phyloP scores from a whole-genome alignment of 1,140 invertebrate species.

The Parasteatoda tepidariorum region DNA sequence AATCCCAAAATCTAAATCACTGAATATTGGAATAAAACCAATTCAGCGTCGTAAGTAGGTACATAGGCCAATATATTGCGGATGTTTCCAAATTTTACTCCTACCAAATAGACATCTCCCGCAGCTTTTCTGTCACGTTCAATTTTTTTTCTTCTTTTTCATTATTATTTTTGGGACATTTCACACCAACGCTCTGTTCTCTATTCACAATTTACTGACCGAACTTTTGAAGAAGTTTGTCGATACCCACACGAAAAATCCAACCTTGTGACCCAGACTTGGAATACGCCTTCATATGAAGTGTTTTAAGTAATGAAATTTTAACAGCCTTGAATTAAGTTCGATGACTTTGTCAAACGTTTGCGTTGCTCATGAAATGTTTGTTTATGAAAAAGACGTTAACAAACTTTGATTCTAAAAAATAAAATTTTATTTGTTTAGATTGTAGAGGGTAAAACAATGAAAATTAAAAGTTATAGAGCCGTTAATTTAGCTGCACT shows the following conservation, averaged over 20 bases:
- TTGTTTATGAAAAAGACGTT: too few relatives aligned
- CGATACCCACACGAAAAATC: constrained; percentile 14
- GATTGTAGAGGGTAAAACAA: too few relatives aligned
- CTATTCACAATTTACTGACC: background rate
- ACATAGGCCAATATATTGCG: background rate
- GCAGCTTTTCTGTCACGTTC: background rate
- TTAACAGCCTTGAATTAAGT: background rate
- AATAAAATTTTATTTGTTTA: too few relatives aligned
- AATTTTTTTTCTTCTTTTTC: background rate
- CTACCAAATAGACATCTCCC: constrained; percentile 1
- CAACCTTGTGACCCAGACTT: constrained; percentile 35
- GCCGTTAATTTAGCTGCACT: too few relatives aligned
- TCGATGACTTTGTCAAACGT: too few relatives aligned
- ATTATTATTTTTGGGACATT: background rate
- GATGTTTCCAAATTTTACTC: constrained; percentile 27
- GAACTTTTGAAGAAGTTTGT: too few relatives aligned
- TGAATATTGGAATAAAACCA: background rate
- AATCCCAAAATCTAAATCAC: background rate
- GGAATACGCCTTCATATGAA: background rate
- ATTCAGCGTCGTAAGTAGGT: too few relatives aligned
- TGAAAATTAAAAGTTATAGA: too few relatives aligned
- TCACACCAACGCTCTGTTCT: constrained; percentile 31
- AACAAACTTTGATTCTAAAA: too few relatives aligned
- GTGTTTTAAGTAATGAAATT: background rate
- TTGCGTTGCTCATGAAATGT: too few relatives aligned